Evolutionary conservation across 1,140 invertebrate genomes (phyloP).

Genomic region (Lepidurus arcticus): DNA sequence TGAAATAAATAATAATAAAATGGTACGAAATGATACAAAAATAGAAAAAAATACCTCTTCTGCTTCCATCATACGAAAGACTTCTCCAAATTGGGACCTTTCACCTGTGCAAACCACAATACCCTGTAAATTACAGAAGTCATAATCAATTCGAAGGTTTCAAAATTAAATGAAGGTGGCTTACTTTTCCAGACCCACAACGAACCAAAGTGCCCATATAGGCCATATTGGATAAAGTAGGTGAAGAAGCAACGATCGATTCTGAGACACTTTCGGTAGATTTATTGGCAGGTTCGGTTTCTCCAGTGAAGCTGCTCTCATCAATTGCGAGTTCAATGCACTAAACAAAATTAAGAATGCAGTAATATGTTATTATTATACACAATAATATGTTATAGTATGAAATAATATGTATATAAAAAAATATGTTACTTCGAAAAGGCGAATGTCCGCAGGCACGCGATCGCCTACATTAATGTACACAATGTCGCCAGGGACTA

Average conservation of each 20-base stretch:
- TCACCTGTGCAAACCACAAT: constrained; percentile 95
- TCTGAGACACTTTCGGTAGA: constrained; percentile 47
- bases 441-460: constrained; percentile 89
- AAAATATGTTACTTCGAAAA: constrained; percentile 64
- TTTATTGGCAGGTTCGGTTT: constrained; percentile 57
- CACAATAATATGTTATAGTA: constrained; percentile 7
- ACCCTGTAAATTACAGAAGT: constrained; percentile 56
- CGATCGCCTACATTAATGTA: constrained; percentile 88
- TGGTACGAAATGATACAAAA: background rate
- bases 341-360: constrained; percentile 38
- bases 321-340: constrained; percentile 87
- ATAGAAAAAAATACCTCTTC: constrained; percentile 62
- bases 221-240: constrained; percentile 82
- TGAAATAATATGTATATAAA: constrained; percentile 9
- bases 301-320: constrained; percentile 97
- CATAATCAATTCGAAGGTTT: background rate
- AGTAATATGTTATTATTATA: constrained; percentile 26
- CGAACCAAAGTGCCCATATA: constrained; percentile 98
- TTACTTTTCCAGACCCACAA: constrained; percentile 91
- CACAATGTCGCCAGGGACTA: constrained; percentile 98
- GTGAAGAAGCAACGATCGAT: constrained; percentile 54
- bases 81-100: constrained; percentile 95
- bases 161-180: constrained; percentile 36
- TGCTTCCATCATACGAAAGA: constrained; percentile 98
- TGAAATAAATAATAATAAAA: background rate